phyloP scores from a whole-genome alignment of 2,113 vertebrate species.

The Coryphaenoides rupestris region DNA sequence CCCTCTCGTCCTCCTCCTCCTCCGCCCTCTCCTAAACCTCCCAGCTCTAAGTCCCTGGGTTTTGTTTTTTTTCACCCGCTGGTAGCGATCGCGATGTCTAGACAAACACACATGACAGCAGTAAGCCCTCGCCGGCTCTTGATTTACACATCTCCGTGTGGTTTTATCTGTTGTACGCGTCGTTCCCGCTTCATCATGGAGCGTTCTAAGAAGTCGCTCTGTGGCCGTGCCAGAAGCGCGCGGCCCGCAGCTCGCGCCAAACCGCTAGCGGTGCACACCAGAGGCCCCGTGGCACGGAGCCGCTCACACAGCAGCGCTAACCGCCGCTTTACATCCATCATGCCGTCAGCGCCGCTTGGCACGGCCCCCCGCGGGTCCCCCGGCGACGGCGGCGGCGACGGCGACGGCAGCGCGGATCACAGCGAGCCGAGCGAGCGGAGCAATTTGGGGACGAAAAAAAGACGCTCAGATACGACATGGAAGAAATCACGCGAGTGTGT shows the following conservation, averaged over 20 bases:
- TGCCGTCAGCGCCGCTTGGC: no score
- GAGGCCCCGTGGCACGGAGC: slow-evolving; percentile 43
- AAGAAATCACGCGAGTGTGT: no score
- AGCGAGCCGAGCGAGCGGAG: no score
- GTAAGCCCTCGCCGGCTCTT: slow-evolving; percentile 34
- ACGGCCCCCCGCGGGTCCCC: no score
- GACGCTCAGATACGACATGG: no score
- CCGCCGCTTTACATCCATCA: no score
- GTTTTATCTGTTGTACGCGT: slow-evolving; percentile 18
- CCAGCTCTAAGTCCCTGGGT: no score
- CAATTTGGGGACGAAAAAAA: no score
- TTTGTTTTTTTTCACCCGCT: slow-evolving; percentile 1
- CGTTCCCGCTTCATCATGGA: slow-evolving; percentile 31
- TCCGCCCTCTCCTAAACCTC: no score
- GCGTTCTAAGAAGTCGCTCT: slow-evolving; percentile 45
- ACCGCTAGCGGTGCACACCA: slow-evolving; percentile 55
- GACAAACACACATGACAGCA: slow-evolving; percentile 57
- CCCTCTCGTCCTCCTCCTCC: slow-evolving; percentile 70
- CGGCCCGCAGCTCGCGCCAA: slow-evolving; percentile 47
- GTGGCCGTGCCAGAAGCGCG: slow-evolving; percentile 35
- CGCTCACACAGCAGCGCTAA: slow-evolving; percentile 1
- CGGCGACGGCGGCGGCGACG: no score
- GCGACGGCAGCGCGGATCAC: no score
- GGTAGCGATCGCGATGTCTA: slow-evolving; percentile 44
- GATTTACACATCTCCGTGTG: slow-evolving; percentile 49